Conservation (phyloP, 2,797 vertebrate species). For the Malurus splendens region DNA sequence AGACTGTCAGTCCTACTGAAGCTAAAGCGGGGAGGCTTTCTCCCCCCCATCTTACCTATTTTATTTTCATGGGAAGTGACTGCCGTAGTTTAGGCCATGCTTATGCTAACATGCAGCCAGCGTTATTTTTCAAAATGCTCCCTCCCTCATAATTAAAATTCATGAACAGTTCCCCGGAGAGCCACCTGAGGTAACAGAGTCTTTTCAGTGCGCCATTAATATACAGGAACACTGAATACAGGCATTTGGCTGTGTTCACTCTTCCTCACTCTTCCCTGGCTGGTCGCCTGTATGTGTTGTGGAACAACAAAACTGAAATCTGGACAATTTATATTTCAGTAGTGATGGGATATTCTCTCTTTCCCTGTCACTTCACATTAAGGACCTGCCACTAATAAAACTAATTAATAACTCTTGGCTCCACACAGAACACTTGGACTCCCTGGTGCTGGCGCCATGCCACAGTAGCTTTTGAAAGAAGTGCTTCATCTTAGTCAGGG, state of each 20-base stretch:
- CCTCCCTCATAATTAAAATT: conserved; percentile 62
- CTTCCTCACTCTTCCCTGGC: conserved; percentile 64
- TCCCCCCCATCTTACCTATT: not conserved
- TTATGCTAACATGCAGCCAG: not conserved
- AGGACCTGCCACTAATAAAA: conserved; percentile 83
- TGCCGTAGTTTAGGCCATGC: not conserved
- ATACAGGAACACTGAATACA: conserved; percentile 62
- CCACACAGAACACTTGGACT: conserved; percentile 77
- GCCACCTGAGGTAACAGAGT: conserved; percentile 67
- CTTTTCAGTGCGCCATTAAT: conserved; percentile 64
- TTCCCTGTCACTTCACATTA: conserved; percentile 84
- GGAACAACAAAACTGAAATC: conserved; percentile 68
- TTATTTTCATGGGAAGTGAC: not conserved
- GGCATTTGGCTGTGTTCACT: conserved; percentile 55
- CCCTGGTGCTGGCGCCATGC: conserved; percentile 78
- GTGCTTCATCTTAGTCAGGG: conserved; percentile 91
- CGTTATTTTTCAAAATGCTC: conserved; percentile 49
- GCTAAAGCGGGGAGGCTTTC: not conserved
- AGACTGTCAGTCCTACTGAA: not conserved
- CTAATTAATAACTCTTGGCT: conserved; percentile 91
- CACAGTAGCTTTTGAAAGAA: conserved; percentile 84
- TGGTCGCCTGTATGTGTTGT: conserved; percentile 52
- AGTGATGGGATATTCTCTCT: conserved; percentile 74
- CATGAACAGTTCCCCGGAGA: conserved; percentile 52
- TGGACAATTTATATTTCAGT: conserved; percentile 75